Percentiles rank a stretch among this genome's conserved stretches.
phyloP scores from a whole-genome alignment of 2,888 invertebrate genomes.

The Hedychridium roseum region DNA sequence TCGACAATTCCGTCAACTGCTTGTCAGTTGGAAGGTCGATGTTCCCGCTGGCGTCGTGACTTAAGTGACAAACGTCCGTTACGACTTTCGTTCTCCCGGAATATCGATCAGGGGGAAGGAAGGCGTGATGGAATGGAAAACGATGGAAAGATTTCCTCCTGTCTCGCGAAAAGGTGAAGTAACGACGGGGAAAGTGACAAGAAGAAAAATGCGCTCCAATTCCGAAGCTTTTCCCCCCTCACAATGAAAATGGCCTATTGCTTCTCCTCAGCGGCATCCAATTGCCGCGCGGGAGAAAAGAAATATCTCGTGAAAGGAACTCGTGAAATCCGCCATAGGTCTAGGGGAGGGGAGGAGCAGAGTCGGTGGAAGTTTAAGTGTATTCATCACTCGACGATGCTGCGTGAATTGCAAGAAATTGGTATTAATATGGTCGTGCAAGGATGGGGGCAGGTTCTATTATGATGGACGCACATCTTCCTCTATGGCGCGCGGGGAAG shows the following conservation, averaged over 20 bases:
- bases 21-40: no score
- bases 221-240: background rate
- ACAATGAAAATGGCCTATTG: background rate
- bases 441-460: conserved; percentile 22
- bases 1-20: no score
- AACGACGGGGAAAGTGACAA: background rate
- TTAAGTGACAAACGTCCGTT: conserved; percentile 13
- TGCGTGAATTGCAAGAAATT: conserved; percentile 23
- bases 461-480: no score
- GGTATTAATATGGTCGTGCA: conserved; percentile 30
- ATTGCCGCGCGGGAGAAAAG: no score
- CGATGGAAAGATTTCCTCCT: background rate
- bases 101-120: conserved; percentile 11
- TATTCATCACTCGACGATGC: conserved; percentile 6
- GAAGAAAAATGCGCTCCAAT: conserved; percentile 5
- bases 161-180: background rate
- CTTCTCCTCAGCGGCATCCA: background rate
- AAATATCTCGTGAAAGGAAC: no score
- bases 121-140: background rate
- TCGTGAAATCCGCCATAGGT: no score
- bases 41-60: no score
- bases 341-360: background rate
- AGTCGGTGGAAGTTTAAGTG: background rate
- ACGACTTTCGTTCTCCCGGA: conserved; percentile 14
- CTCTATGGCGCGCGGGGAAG: conserved; percentile 18